Evolutionary conservation across 2,113 vertebrate species (phyloP).

Genomic region (Gavia stellata): DNA sequence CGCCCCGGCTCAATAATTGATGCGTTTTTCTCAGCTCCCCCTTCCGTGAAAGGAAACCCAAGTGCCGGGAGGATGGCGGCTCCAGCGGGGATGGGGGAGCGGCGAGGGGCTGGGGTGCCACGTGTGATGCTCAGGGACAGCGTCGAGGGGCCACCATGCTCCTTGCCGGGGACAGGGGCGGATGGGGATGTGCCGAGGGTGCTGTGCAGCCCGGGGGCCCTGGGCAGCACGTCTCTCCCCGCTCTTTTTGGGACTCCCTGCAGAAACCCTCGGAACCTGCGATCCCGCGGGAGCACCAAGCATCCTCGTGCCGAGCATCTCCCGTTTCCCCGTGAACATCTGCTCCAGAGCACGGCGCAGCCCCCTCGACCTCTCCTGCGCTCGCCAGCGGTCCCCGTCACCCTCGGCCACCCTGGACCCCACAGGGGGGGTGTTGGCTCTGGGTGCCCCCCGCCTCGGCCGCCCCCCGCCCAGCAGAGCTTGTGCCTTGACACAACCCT

Average conservation of each 20-base stretch:
- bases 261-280: not conserved
- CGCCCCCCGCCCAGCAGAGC: fast-evolving
- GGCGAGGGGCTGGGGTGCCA: fast-evolving
- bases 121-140: fast-evolving
- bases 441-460: fast-evolving
- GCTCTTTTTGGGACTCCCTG: not conserved
- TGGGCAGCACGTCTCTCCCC: fast-evolving
- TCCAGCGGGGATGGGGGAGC: fast-evolving
- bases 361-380: not conserved
- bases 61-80: not conserved
- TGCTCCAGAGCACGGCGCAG: not conserved
- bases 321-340: fast-evolving
- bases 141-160: fast-evolving
- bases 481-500: not conserved
- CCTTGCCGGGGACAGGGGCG: not conserved
- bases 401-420: not conserved
- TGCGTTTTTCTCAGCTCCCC: conserved; percentile 47
- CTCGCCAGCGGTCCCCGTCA: not conserved
- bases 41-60: conserved; percentile 54
- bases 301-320: not conserved
- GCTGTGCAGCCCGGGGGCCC: not conserved
- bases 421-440: fast-evolving
- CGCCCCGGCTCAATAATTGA: conserved; percentile 55
- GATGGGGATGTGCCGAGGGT: fast-evolving
- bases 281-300: fast-evolving